These are phyloP conservation scores for Stratiolaelaps scimitus DNA, from an alignment of 1,140 invertebrate genomes.

Conservation along the genomic window DNA sequence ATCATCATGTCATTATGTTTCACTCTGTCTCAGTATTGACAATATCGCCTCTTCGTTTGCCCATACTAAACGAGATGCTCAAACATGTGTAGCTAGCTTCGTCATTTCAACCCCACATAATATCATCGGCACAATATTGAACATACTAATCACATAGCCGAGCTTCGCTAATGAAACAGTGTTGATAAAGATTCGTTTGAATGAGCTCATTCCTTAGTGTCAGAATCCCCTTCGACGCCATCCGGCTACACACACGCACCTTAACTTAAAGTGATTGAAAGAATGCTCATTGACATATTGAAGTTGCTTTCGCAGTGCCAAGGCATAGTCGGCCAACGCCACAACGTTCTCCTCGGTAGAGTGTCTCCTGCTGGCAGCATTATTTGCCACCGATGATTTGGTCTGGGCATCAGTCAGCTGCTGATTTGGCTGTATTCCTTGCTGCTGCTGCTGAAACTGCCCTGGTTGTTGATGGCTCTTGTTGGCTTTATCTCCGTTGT, in stretches of 20 bases:
- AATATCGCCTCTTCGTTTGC: no score
- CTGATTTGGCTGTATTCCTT: not conserved
- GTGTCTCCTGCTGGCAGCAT: not conserved
- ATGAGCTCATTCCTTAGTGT: no score
- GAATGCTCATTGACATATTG: conserved; percentile 92
- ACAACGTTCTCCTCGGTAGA: conserved; percentile 64
- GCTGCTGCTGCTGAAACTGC: not conserved
- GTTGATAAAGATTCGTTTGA: no score
- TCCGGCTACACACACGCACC: conserved; percentile 40
- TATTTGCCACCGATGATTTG: not conserved
- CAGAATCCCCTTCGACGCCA: no score
- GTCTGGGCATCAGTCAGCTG: conserved; percentile 1
- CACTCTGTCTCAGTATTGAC: no score
- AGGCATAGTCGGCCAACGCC: conserved; percentile 81
- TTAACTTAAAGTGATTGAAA: conserved; percentile 58
- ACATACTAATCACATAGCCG: no score
- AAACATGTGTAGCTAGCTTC: no score
- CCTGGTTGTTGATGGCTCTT: not conserved
- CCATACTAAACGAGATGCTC: no score
- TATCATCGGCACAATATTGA: no score
- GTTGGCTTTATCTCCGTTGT: conserved; percentile 45
- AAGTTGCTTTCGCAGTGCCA: conserved; percentile 75
- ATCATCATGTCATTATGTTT: no score
- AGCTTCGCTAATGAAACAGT: no score
- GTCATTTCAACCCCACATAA: no score